Conservation (phyloP, 2,888 invertebrate genomes). For the Oscheius onirici region DNA sequence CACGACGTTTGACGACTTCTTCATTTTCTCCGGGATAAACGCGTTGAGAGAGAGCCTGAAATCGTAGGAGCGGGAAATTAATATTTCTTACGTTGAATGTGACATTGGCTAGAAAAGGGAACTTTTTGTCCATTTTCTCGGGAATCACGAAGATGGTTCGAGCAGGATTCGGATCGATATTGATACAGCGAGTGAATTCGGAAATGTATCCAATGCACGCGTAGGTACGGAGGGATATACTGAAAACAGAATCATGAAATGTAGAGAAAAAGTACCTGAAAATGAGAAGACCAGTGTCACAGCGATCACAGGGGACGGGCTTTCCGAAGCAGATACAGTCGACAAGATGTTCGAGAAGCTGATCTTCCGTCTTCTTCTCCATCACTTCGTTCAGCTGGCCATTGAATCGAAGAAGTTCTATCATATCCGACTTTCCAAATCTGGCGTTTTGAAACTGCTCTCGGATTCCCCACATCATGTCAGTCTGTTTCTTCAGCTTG, state of each 20-base stretch:
- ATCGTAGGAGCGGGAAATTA: background rate
- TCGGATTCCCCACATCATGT: constrained; percentile 79
- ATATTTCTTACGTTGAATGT: constrained; percentile 30
- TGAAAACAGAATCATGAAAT: background rate
- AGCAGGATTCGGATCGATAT: constrained; percentile 80
- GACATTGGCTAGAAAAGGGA: constrained; percentile 72
- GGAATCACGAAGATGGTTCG: constrained; percentile 81
- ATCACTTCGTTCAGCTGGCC: constrained; percentile 10
- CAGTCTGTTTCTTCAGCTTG: constrained; percentile 78
- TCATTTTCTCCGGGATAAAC: constrained; percentile 12
- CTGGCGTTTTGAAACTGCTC: constrained; percentile 76
- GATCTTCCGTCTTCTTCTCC: constrained; percentile 1
- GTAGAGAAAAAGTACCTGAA: constrained; percentile 34
- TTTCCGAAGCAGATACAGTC: constrained; percentile 91
- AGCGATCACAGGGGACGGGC: constrained; percentile 82
- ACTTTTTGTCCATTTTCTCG: constrained; percentile 76
- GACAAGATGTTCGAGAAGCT: constrained; percentile 82
- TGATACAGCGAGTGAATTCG: constrained; percentile 89
- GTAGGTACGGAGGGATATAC: constrained; percentile 77
- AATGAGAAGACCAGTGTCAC: constrained; percentile 73
- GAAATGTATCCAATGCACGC: constrained; percentile 84
- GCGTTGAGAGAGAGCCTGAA: constrained; percentile 8
- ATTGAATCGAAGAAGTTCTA: background rate
- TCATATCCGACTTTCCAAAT: constrained; percentile 72
- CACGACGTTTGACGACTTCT: background rate